Evolutionary conservation across 2,888 invertebrate species (phyloP).

Genomic region (Scaptomyza parva): DNA sequence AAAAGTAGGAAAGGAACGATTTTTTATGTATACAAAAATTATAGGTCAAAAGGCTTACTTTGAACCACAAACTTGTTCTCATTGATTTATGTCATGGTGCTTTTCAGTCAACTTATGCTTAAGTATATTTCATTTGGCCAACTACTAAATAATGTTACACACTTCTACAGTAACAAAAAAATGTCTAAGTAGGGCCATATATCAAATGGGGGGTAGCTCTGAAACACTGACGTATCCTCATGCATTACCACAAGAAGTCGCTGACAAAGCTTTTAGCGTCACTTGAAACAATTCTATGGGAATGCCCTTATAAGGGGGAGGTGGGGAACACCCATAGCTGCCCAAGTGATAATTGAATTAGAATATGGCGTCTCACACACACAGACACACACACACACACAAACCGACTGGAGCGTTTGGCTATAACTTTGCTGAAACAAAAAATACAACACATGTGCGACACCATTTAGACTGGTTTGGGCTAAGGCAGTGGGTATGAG

Average conservation of each 20-base stretch:
- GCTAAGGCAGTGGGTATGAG: not conserved
- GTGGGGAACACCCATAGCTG: conserved; percentile 38
- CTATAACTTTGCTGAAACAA: conserved; percentile 61
- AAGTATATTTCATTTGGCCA: conserved; percentile 53
- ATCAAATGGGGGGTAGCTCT: conserved; percentile 56
- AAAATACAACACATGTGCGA: conserved; percentile 75
- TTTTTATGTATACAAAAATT: too few relatives aligned
- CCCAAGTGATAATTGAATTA: conserved; percentile 83
- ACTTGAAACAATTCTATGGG: conserved; percentile 55
- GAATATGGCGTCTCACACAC: conserved; percentile 76
- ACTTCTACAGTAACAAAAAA: conserved; percentile 14
- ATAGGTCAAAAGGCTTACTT: too few relatives aligned
- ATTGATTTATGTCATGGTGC: conserved; percentile 54
- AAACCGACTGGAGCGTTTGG: conserved; percentile 36
- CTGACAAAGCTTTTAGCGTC: conserved; percentile 83
- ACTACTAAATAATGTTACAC: conserved; percentile 65
- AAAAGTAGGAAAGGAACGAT: not conserved
- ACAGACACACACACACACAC: conserved; percentile 32
- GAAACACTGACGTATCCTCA: conserved; percentile 52
- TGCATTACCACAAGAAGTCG: conserved; percentile 76
- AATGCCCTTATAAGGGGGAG: conserved; percentile 10
- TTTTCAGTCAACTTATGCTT: conserved; percentile 47
- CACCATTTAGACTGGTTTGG: conserved; percentile 60
- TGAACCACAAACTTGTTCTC: too few relatives aligned
- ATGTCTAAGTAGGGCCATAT: conserved; percentile 77